Evolutionary conservation across 2,797 vertebrate species (phyloP), one percentile per base, ranked within the genome.

Genomic region (Mormyrus proboscirostris): DNA sequence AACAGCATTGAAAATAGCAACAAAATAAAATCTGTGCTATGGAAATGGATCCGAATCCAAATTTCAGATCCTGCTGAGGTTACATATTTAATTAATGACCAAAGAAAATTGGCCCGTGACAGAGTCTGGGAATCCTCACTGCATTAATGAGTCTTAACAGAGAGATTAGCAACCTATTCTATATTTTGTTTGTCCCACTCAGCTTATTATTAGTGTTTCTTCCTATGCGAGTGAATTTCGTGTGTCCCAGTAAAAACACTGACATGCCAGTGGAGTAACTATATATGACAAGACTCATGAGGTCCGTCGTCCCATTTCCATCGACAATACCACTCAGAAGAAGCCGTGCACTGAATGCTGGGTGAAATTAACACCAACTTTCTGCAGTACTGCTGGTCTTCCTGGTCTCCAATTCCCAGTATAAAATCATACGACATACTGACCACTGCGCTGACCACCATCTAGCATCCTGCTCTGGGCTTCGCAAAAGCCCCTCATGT

Each of bases 111-210:
- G 22, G 47, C n/a, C 82, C 82, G 50, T 41, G 19, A 44, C n/a
- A 22, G 79, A 44, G 41, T 5, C 22, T 50, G 47, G 47, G n/a
- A 22, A 50, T 49, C 44, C 47, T 49, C 22, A 12, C 19, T 50
- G 82, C 41, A 84, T 49, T 49, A 84, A 22, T 84, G 82, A 84
- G 41, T 19, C 38, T 79, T 79, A 79, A 79, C 73, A 79, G 41
- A 49, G n/a, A 84, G 82, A 84, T 84, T 84, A 22, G 9, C 82
- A 84, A 84, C 82, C 82, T 50, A 84, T 84, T 84, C 50, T 25
- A 50, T n/a, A 51, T 29, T 50, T 19, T 79, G 29, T 79, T 41
- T 73, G 41, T 76, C 4, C 79, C 82, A 84, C 41, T 59, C 6
- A 84, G 82, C 3, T 49, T 50, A 49, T 83, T 83, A 49, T 49